Evolutionary conservation across 2,888 invertebrate species (phyloP).

Genomic region (Drosophila falleni): DNA sequence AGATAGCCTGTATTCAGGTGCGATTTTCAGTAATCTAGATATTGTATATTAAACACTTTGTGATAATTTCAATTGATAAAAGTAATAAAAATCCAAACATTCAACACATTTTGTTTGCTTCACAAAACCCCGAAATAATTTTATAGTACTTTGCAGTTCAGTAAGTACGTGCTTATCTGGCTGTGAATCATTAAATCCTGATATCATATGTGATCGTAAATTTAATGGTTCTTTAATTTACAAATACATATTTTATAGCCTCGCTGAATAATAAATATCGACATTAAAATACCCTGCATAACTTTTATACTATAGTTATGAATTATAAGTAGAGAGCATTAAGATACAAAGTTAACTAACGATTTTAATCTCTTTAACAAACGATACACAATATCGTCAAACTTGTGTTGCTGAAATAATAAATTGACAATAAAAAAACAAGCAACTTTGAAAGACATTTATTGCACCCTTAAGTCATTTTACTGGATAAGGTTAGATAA

Average conservation of each 20-base stretch:
- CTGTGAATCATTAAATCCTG: constrained; percentile 28
- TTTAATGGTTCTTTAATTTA: constrained; percentile 49
- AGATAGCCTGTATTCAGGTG: neutral
- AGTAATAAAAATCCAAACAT: constrained; percentile 25
- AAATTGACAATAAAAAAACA: neutral
- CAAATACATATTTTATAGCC: constrained; percentile 27
- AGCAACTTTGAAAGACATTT: constrained; percentile 8
- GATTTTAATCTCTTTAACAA: neutral
- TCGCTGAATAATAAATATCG: neutral
- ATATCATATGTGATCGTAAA: constrained; percentile 46
- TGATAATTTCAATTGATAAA: constrained; percentile 4
- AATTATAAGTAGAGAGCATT: neutral
- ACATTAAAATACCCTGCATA: constrained; percentile 9
- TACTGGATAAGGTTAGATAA: neutral
- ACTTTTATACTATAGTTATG: no score
- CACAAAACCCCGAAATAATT: constrained; percentile 16
- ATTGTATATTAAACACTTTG: neutral
- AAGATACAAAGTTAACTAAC: neutral
- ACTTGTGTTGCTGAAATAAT: constrained; percentile 8
- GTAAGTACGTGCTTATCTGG: constrained; percentile 39
- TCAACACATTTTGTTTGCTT: constrained; percentile 6
- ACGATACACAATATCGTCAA: no score
- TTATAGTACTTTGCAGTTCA: constrained; percentile 3
- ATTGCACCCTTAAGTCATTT: neutral
- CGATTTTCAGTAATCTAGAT: neutral